phyloP scores from a whole-genome alignment of 2,888 invertebrate genomes.

The Cinara cedri region DNA sequence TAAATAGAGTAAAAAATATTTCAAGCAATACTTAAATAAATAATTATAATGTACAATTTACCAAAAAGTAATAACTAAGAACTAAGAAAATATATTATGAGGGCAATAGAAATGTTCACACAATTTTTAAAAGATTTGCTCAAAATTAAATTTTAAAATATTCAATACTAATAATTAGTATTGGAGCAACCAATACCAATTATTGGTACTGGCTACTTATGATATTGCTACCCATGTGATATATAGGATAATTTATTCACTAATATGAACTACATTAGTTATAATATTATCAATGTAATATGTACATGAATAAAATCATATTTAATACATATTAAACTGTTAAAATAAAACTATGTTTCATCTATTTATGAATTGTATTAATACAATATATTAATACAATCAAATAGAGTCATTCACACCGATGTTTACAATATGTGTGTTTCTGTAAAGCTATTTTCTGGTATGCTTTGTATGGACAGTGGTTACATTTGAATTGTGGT shows the following conservation, averaged over 20 bases:
- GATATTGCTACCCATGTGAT: too few relatives aligned
- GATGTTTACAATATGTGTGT: conserved; percentile 60
- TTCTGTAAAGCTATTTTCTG: conserved; percentile 61
- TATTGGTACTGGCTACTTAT: too few relatives aligned
- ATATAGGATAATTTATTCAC: background rate
- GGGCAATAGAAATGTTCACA: too few relatives aligned
- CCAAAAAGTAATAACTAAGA: background rate
- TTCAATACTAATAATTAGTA: too few relatives aligned
- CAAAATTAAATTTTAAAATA: too few relatives aligned
- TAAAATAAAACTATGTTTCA: background rate
- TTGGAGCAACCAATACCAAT: too few relatives aligned
- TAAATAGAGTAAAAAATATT: background rate
- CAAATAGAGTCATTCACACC: conserved; percentile 48
- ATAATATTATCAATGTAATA: background rate
- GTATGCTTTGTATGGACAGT: conserved; percentile 62
- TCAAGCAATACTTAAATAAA: background rate
- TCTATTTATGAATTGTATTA: background rate
- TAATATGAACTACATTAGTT: background rate
- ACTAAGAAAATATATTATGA: too few relatives aligned
- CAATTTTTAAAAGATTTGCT: too few relatives aligned
- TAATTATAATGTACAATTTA: background rate
- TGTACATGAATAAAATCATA: background rate
- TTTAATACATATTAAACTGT: background rate
- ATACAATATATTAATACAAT: conserved; percentile 18
- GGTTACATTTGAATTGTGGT: conserved; percentile 61